Conservation (phyloP, 2,888 invertebrate species). For the Habroteleia sp. region DNA sequence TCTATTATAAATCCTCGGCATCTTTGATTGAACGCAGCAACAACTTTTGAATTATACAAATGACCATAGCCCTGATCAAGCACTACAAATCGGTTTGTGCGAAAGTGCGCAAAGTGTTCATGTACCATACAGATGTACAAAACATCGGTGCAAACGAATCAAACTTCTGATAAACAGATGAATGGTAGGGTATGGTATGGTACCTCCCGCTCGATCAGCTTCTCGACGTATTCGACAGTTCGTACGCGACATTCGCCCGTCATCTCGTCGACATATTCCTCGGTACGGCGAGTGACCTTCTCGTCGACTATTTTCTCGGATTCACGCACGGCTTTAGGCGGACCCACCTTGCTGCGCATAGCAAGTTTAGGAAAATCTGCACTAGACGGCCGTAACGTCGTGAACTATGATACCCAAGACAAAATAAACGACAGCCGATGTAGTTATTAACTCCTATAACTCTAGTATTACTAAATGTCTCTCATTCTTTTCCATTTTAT, state of each 20-base stretch:
- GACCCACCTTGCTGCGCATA: slow-evolving; percentile 92
- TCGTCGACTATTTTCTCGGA: slow-evolving; percentile 94
- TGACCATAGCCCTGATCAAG: slow-evolving; percentile 32
- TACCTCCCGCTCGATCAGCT: slow-evolving; percentile 98
- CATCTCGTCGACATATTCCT: slow-evolving; percentile 92
- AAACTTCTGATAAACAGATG: slow-evolving; percentile 29
- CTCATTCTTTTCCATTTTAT: background rate
- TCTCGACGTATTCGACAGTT: slow-evolving; percentile 96
- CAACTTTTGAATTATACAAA: slow-evolving; percentile 16
- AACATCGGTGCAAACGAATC: slow-evolving; percentile 55
- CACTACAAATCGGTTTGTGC: slow-evolving; percentile 40
- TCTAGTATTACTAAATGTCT: slow-evolving; percentile 34
- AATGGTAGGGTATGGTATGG: slow-evolving; percentile 81
- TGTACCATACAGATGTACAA: slow-evolving; percentile 54
- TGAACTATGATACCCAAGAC: slow-evolving; percentile 76
- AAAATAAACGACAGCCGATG: slow-evolving; percentile 75
- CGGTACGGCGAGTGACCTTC: slow-evolving; percentile 92
- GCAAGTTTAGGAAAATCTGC: slow-evolving; percentile 91
- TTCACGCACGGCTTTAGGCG: slow-evolving; percentile 91
- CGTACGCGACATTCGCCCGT: slow-evolving; percentile 93
- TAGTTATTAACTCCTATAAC: slow-evolving; percentile 61
- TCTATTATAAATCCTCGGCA: too few relatives aligned
- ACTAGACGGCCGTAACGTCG: slow-evolving; percentile 84
- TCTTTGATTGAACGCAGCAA: slow-evolving; percentile 1
- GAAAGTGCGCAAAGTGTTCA: slow-evolving; percentile 54